Percentiles rank a stretch among this genome's conserved stretches.
Evolutionary conservation across 2,888 invertebrate species (phyloP).

Genomic region (Willowsia nigromaculata): DNA sequence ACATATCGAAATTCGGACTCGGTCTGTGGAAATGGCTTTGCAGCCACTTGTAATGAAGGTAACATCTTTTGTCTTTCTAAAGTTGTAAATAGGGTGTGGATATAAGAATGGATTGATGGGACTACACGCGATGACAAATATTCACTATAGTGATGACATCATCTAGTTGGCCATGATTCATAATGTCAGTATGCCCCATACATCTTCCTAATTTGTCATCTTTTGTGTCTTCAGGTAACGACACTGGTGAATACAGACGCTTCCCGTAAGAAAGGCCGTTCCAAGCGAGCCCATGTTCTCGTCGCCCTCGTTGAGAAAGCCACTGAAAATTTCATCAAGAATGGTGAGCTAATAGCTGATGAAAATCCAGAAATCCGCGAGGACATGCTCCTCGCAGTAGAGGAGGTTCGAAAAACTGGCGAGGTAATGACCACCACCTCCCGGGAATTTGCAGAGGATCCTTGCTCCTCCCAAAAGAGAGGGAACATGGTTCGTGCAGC

Average conservation of each 20-base stretch:
- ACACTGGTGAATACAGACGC: conserved; percentile 83
- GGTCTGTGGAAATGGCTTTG: conserved; percentile 82
- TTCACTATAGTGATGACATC: too few relatives aligned
- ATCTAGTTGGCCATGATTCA: too few relatives aligned
- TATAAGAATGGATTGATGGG: background rate
- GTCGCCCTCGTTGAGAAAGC: conserved; percentile 83
- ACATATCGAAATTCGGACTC: conserved; percentile 82
- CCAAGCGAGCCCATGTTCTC: conserved; percentile 83
- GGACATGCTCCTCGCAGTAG: conserved; percentile 82
- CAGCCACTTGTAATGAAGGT: conserved; percentile 83
- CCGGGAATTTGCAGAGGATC: conserved; percentile 83
- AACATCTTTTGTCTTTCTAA: conserved; percentile 48
- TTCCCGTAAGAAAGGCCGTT: conserved; percentile 82
- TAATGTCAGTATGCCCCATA: background rate
- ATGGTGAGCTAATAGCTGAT: conserved; percentile 82
- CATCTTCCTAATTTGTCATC: background rate
- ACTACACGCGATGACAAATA: background rate
- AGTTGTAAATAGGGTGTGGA: background rate
- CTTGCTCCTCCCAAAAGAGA: conserved; percentile 82
- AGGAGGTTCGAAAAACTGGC: conserved; percentile 82
- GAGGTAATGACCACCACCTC: conserved; percentile 82
- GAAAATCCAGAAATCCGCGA: conserved; percentile 82
- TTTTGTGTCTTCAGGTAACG: conserved; percentile 81
- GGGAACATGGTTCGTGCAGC: conserved; percentile 83
- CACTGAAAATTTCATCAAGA: conserved; percentile 82